phyloP scores from a whole-genome alignment of 2,113 vertebrate species.

The Arenaria interpres region DNA sequence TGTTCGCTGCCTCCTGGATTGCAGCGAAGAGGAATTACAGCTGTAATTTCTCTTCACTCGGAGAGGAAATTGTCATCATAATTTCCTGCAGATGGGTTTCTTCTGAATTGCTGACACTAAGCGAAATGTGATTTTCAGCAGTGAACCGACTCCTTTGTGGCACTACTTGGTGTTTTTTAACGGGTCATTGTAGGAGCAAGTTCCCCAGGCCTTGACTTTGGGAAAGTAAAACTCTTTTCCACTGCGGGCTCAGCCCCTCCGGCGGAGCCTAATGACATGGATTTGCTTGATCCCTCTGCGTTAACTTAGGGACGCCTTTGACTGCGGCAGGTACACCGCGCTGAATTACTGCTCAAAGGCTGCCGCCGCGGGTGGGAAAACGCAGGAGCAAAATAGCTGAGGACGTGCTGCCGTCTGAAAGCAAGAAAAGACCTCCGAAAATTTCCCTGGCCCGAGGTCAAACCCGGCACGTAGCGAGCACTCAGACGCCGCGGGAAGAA shows the following conservation, averaged over 20 bases:
- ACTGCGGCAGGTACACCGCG: background rate
- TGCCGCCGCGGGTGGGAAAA: background rate
- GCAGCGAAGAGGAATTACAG: background rate
- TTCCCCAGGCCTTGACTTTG: background rate
- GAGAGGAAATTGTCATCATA: constrained; percentile 1
- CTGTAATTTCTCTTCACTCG: background rate
- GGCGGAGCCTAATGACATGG: background rate
- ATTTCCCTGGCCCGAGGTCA: background rate
- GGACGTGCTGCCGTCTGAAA: background rate
- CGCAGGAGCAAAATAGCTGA: background rate
- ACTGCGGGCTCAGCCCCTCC: background rate
- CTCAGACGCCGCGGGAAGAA: background rate
- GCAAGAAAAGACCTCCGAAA: background rate
- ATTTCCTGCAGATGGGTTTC: constrained; percentile 51
- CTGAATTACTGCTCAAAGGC: background rate
- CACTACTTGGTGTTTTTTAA: background rate
- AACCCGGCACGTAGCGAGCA: background rate
- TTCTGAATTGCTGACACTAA: background rate
- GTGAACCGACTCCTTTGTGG: background rate
- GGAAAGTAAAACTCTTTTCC: background rate
- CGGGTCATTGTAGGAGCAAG: background rate
- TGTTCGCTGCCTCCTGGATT: background rate
- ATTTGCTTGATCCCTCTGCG: background rate
- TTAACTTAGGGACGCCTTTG: background rate
- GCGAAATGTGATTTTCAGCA: background rate